Evolutionary conservation across 2,888 invertebrate genomes (phyloP), one percentile per base, ranked within the genome.

Genomic region (Conistra vaccinii): DNA sequence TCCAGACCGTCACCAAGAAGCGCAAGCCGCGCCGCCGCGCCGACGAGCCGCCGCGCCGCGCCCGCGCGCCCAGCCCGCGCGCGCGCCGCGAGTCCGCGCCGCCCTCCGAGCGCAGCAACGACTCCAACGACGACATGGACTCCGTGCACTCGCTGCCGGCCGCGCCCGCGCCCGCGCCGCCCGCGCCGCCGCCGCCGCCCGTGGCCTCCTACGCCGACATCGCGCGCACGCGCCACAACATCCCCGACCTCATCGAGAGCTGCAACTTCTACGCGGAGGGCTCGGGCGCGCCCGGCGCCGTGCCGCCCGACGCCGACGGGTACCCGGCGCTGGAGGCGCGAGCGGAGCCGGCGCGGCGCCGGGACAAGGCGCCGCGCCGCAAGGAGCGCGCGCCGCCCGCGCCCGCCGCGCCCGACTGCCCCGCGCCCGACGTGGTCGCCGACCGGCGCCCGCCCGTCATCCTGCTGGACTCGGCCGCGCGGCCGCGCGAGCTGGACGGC

Each of bases 181-280:
- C 93, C 84, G 97, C 98, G 97, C 98, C 89, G 97, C 98, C 69
- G 97, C 98, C 69, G 95, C 97, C 85, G 63, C 90, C 90, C 57
- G 96, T 96, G 89, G 97, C 97, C 63, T 98, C 98, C 23, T 98
- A 98, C 95, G 98, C 98, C 0, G 98, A 98, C 90, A 98, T 98
- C 89, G 98, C 98, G 69, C 97, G 98, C 86, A 94, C 94, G 48
- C 87, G 94, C 0, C 93, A 95, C 91, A 94, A 96, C 92, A 96
- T 96, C 85, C 96, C 96, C 76, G 96, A 96, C 91, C 93, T 96
- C 70, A 96, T 96, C 89, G 96, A 96, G 90, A 95, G 96, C 65
- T 96, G 96, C 92, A 96, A 96, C 92, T 96, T 92, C 91, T 96
- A 96, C 92, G 91, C 91, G 73, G 95, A 95, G 89, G 93, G 91